Conservation (phyloP, 2,113 vertebrate genomes). For the Nematolebias whitei region DNA sequence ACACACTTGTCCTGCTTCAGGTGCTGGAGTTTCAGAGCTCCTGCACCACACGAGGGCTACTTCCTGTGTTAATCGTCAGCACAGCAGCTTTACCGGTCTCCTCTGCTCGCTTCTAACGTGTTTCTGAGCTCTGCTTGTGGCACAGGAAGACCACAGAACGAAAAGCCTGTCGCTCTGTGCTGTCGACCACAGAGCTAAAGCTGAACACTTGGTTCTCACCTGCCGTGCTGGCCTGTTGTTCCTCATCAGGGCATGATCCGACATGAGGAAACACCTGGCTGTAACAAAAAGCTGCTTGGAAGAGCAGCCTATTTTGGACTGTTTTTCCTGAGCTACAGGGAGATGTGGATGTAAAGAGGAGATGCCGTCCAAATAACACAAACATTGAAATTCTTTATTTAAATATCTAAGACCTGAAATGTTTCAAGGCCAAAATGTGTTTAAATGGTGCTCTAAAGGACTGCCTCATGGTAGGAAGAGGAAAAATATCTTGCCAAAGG, state of each 20-base stretch:
- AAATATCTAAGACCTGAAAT: slow-evolving; percentile 8
- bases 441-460: slow-evolving; percentile 23
- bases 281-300: slow-evolving; percentile 47
- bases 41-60: slow-evolving; percentile 44
- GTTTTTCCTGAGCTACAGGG: slow-evolving; percentile 29
- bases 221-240: slow-evolving; percentile 65
- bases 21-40: slow-evolving; percentile 40
- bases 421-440: background rate
- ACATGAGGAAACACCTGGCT: slow-evolving; percentile 77
- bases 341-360: slow-evolving; percentile 33
- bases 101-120: slow-evolving; percentile 19
- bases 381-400: slow-evolving; percentile 12
- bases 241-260: slow-evolving; percentile 68
- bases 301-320: slow-evolving; percentile 49
- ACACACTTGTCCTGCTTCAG: slow-evolving; percentile 60
- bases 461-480: slow-evolving; percentile 5
- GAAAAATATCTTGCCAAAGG: slow-evolving; percentile 45
- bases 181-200: slow-evolving; percentile 11
- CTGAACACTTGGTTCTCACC: slow-evolving; percentile 56
- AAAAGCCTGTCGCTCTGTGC: slow-evolving; percentile 16
- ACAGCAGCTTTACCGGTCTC: slow-evolving; percentile 20
- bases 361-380: slow-evolving; percentile 50
- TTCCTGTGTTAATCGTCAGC: slow-evolving; percentile 61
- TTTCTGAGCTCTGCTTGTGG: slow-evolving; percentile 28
- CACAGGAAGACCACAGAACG: slow-evolving; percentile 39